Percentiles rank a stretch among this genome's conserved stretches.
Evolutionary conservation across 2,888 invertebrate species (phyloP).

Genomic region (Archaeoteleia sp.): DNA sequence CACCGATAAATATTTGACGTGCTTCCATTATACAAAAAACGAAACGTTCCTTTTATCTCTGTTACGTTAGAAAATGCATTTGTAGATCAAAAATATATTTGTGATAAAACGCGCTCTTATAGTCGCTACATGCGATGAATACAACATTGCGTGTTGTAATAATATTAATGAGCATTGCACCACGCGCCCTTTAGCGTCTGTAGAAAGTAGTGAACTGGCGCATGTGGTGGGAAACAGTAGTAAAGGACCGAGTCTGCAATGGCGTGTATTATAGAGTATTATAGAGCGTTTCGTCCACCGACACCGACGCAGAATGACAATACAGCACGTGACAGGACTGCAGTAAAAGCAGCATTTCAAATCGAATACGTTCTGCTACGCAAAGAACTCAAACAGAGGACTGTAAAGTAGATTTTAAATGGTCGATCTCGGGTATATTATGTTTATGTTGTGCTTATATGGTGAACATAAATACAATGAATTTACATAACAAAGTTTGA

Average conservation of each 20-base stretch:
- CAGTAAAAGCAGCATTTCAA: neutral
- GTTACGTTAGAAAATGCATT: too few species aligned
- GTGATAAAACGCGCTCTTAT: neutral
- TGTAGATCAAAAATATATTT: neutral
- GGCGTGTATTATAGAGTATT: constrained; percentile 16
- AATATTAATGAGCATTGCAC: constrained; percentile 3
- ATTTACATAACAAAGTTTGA: too few species aligned
- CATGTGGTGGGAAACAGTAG: constrained; percentile 3
- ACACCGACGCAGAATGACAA: constrained; percentile 4
- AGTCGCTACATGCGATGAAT: neutral
- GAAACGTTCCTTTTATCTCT: too few species aligned
- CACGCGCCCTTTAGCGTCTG: neutral
- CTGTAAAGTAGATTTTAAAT: too few species aligned
- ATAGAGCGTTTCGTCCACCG: constrained; percentile 11
- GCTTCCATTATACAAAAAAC: constrained; percentile 10
- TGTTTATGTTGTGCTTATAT: too few species aligned
- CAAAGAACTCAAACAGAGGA: neutral
- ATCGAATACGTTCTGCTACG: too few species aligned
- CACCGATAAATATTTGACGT: constrained; percentile 24
- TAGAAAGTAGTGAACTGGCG: constrained; percentile 8
- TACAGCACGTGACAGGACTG: neutral
- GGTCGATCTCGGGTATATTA: too few species aligned
- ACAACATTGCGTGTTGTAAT: constrained; percentile 2
- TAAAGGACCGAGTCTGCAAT: constrained; percentile 1
- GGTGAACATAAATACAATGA: too few species aligned